Base-by-base conservation (phyloP, 2,888 invertebrate species). In the Drosophila nigricruria region DNA sequence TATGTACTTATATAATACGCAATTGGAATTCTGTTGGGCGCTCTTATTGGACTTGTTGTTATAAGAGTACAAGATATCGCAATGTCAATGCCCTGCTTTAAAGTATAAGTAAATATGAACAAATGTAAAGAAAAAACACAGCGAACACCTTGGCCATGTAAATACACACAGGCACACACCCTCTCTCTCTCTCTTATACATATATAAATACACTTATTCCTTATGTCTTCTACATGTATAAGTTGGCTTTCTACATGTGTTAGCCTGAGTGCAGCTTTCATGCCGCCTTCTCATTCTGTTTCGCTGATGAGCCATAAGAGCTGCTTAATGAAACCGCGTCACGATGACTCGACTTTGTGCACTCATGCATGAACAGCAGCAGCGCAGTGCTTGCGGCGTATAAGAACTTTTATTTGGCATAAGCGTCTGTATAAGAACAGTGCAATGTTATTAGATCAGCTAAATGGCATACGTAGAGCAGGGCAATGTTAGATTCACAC, bases 301-400 rank as follows among this genome's bases (percentile, higher is more conserved):
- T 27, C 27, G n/a, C 62, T 60, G 79, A 73, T 73, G 78, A 50
- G 66, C 54, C 65, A 64, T 72, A 58, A 64, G 60, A 56, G 60
- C 56, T 56, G 53, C 50, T 63, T 64, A 36, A 63, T 61, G 69
- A 50, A 54, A 61, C 64, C 59, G 56, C 69, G 66, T 82, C 82
- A 86, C 64, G 70, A 67, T 86, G 89, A 82, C 74, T 88, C 65
- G 82, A 57, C 77, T 69, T 6, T 47, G 47, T 43, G 18, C 43
- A 36, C 56, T 57, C 43, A 73, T 16, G 47, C 73, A 47, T 63
- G 40, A 64, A 8, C 32, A 18, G 45, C 16, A 16, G 14, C n/a
- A 23, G 16, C 6, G 43, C 23, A 23, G n/a, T n/a, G n/a, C n/a
- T n/a, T n/a, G n/a, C 16, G 27, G 27, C n/a, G 47, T 30, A 49